These are phyloP conservation scores for Ancistrus triradiatus DNA, from an alignment of 2,113 vertebrate species.

Conservation along the genomic window DNA sequence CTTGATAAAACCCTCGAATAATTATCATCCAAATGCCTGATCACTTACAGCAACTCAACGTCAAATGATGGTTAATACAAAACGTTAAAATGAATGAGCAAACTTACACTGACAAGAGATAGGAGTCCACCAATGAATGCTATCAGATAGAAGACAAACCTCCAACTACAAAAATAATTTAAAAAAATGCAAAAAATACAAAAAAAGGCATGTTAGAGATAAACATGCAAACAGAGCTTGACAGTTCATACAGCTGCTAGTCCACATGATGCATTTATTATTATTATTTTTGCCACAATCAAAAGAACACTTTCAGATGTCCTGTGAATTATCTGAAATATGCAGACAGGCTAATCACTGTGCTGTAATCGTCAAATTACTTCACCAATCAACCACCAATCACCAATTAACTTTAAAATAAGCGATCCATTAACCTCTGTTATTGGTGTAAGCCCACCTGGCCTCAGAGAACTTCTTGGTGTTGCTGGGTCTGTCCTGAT, in stretches of 20 bases:
- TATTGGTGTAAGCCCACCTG: slow-evolving; percentile 64
- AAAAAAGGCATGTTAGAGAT: neutral
- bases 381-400: neutral
- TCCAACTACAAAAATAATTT: slow-evolving; percentile 61
- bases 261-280: neutral
- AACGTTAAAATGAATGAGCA: too few relatives aligned
- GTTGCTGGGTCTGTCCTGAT: slow-evolving; percentile 73
- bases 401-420: neutral
- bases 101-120: slow-evolving; percentile 59
- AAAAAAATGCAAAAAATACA: too few relatives aligned
- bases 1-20: too few relatives aligned
- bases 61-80: too few relatives aligned
- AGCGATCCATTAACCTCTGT: too few relatives aligned
- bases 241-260: neutral
- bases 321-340: neutral
- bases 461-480: slow-evolving; percentile 88
- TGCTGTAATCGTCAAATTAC: neutral
- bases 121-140: slow-evolving; percentile 60
- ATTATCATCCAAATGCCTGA: too few relatives aligned
- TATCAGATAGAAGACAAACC: slow-evolving; percentile 67
- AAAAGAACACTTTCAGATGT: neutral
- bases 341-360: neutral
- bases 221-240: neutral
- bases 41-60: too few relatives aligned
- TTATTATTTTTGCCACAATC: neutral